Conservation (phyloP, 64 coral and sea anemone species). For the Pachyseris speciosa region DNA sequence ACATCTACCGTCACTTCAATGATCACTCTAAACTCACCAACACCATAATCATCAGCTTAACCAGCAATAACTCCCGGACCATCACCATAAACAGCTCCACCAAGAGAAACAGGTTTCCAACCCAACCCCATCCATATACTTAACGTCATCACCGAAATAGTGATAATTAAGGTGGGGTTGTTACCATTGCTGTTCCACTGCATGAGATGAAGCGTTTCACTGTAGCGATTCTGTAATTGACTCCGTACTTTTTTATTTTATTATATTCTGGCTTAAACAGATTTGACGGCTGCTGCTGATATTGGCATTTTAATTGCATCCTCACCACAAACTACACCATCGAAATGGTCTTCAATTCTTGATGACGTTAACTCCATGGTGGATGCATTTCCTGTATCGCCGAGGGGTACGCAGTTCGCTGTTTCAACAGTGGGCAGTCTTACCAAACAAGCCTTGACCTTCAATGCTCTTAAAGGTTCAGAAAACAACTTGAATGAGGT, state of each 20-base stretch:
- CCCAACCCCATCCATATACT: too few species aligned
- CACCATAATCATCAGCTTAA: too few species aligned
- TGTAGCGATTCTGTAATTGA: not conserved
- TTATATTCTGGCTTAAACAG: not conserved
- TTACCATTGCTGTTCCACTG: too few species aligned
- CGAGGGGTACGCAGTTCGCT: constrained; percentile 36
- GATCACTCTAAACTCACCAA: too few species aligned
- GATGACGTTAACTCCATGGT: constrained; percentile 45
- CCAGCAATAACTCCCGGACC: too few species aligned
- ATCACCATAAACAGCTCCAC: too few species aligned
- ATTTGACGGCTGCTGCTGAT: constrained; percentile 26
- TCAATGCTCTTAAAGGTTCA: constrained; percentile 31
- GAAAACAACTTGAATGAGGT: constrained; percentile 36
- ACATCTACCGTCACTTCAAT: not conserved
- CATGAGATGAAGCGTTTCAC: not conserved
- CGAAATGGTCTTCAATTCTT: constrained; percentile 50
- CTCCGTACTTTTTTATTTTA: not conserved
- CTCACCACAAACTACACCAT: constrained; percentile 64
- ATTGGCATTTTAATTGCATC: constrained; percentile 63
- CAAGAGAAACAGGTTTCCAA: too few species aligned
- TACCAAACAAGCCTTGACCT: constrained; percentile 8
- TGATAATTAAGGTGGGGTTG: too few species aligned
- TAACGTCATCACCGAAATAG: too few species aligned
- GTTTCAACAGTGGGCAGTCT: constrained; percentile 26
- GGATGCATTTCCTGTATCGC: constrained; percentile 32